Percentiles rank a stretch among this genome's conserved stretches.
Conservation (phyloP, 2,888 invertebrate genomes). For the Sericinus montela region DNA sequence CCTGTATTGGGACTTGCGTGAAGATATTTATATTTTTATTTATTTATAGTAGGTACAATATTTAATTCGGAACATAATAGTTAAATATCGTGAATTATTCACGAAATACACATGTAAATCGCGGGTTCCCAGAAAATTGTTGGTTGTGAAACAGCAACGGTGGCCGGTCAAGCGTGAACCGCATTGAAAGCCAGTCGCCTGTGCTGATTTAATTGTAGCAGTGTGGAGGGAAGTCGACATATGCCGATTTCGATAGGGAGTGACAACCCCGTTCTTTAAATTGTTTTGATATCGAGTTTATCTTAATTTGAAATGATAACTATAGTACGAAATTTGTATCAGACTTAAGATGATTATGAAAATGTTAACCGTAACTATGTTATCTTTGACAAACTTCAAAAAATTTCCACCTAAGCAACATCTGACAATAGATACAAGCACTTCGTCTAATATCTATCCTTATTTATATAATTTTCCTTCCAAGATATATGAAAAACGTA, state of each 20-base stretch:
- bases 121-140: slow-evolving; percentile 29
- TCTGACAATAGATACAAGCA: too few species aligned
- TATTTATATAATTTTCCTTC: too few species aligned
- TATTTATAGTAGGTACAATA: slow-evolving; percentile 42
- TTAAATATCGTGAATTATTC: too few species aligned
- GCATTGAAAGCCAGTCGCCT: slow-evolving; percentile 57
- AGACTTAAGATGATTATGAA: too few species aligned
- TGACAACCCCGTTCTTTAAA: slow-evolving; percentile 21
- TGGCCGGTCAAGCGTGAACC: slow-evolving; percentile 41
- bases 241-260: not conserved
- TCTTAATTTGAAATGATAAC: slow-evolving; percentile 2
- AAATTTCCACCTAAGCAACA: too few species aligned
- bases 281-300: slow-evolving; percentile 21
- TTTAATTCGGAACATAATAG: slow-evolving; percentile 28
- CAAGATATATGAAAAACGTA: too few species aligned
- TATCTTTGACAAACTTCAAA: too few species aligned
- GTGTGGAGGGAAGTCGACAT: slow-evolving; percentile 18
- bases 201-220: slow-evolving; percentile 73
- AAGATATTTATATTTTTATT: too few species aligned
- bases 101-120: slow-evolving; percentile 31
- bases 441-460: too few species aligned
- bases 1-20: too few species aligned
- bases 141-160: slow-evolving; percentile 30
- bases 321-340: too few species aligned
- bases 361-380: too few species aligned